Evolutionary conservation across 2,797 vertebrate species (phyloP).

Genomic region (Malurus leucopterus): DNA sequence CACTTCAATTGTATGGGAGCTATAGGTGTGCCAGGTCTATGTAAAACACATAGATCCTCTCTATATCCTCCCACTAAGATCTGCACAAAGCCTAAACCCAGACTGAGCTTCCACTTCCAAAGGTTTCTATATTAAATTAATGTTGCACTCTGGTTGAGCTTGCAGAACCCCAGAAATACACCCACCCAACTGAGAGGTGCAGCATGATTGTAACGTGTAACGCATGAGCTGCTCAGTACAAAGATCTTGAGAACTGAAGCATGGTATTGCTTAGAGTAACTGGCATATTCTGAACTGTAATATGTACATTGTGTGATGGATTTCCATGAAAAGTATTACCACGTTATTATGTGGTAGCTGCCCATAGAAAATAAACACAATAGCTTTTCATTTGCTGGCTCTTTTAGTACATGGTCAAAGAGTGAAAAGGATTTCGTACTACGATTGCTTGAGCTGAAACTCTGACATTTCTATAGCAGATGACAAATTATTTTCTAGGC

Average conservation of each 20-base stretch:
- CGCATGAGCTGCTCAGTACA: background rate
- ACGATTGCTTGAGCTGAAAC: background rate
- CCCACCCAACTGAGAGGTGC: background rate
- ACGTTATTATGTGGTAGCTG: background rate
- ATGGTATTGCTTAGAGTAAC: background rate
- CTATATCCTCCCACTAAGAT: background rate
- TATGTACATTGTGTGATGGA: background rate
- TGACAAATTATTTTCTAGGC: conserved; percentile 26
- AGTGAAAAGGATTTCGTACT: background rate
- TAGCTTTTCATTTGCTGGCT: background rate
- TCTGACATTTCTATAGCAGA: conserved; percentile 11
- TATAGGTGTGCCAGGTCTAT: background rate
- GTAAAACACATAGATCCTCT: background rate
- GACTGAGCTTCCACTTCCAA: background rate
- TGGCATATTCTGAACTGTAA: background rate
- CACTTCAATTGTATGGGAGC: background rate
- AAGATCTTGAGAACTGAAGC: background rate
- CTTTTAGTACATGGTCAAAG: background rate
- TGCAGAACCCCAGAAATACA: background rate
- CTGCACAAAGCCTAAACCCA: background rate
- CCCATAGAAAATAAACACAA: conserved; percentile 3
- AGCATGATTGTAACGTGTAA: background rate
- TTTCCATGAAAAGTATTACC: background rate
- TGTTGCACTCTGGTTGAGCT: background rate
- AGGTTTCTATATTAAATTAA: background rate